Evolutionary conservation across 1,140 invertebrate species (phyloP), one percentile per base, ranked within the genome.

Genomic region (Lepeophtheirus salmonis): DNA sequence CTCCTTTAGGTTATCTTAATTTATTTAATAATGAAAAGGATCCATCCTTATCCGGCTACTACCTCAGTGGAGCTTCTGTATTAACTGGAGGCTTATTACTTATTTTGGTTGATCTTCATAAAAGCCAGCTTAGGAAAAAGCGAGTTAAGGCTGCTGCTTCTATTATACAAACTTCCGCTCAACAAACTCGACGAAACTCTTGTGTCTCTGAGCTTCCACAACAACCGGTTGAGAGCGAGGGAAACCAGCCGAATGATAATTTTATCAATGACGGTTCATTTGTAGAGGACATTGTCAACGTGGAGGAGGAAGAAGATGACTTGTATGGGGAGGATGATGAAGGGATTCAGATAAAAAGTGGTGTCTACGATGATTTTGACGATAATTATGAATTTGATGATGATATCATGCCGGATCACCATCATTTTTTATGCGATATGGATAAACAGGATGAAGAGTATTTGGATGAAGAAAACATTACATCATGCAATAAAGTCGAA

Each of bases 401-500:
- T n/a, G n/a, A n/a, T n/a, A n/a, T n/a, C n/a, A n/a, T n/a, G n/a
- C n/a, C n/a, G n/a, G n/a, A n/a, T n/a, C n/a, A n/a, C n/a, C n/a
- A 41, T 41, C 30, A 6, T 41, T n/a, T n/a, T 41, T n/a, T 41
- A 41, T n/a, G 30, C 30, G 6, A 41, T 41, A n/a, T 6, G n/a
- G 6, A 41, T 41, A n/a, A 41, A n/a, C 6, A 41, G 6, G 30
- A 41, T 10, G 30, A 41, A n/a, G 30, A 41, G 6, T 41, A 41
- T 41, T 41, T 41, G 6, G 6, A 10, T 6, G 30, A 41, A n/a
- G 84, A 88, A 66, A 86, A 83, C 70, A 87, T 88, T 68, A 87
- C 84, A 53, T 87, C 84, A 21, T 88, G 84, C 71, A 86, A 87
- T 72, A 86, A 87, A 75, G 83, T 84, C 23, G 84, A 86, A 70